A percentile compares a stretch with the other conserved stretches of the same genome.
Evolutionary conservation across 2,888 invertebrate species (phyloP).

Genomic region (Nephrocerus scutellatus): DNA sequence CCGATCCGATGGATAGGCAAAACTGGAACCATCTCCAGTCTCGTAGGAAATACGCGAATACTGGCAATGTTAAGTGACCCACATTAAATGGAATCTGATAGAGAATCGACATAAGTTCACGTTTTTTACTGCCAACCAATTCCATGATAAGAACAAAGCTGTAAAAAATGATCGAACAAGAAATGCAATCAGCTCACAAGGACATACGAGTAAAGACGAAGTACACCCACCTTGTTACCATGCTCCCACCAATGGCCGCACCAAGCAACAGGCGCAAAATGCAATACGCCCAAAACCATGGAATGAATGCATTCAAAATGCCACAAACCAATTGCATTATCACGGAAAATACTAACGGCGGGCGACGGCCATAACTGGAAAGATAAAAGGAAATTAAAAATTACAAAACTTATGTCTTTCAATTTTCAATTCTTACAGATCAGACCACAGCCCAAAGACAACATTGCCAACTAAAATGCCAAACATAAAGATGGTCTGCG

Average conservation of each 20-base stretch:
- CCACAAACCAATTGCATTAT: conserved; percentile 67
- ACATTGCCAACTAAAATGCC: conserved; percentile 71
- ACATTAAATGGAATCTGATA: conserved; percentile 66
- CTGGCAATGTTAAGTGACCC: conserved; percentile 58
- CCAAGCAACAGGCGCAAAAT: conserved; percentile 64
- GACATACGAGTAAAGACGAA: neutral
- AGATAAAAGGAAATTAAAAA: conserved; percentile 13
- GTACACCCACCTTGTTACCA: conserved; percentile 56
- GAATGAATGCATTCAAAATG: conserved; percentile 61
- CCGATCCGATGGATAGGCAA: conserved; percentile 57
- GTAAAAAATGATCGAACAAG: neutral
- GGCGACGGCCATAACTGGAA: conserved; percentile 66
- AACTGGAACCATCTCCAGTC: conserved; percentile 64
- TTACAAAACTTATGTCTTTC: neutral
- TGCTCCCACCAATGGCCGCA: conserved; percentile 73
- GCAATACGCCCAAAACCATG: conserved; percentile 60
- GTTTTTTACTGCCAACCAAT: conserved; percentile 54
- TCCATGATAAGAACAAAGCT: conserved; percentile 67
- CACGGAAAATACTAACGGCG: conserved; percentile 66
- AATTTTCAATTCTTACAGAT: conserved; percentile 53
- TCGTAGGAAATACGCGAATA: conserved; percentile 59
- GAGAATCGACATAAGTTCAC: conserved; percentile 51
- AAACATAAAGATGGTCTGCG: conserved; percentile 70
- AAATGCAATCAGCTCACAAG: too few species aligned
- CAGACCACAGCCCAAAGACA: conserved; percentile 67